These are phyloP conservation scores for Vimba vimba DNA, from an alignment of 2,113 vertebrate genomes.

Conservation along the genomic window DNA sequence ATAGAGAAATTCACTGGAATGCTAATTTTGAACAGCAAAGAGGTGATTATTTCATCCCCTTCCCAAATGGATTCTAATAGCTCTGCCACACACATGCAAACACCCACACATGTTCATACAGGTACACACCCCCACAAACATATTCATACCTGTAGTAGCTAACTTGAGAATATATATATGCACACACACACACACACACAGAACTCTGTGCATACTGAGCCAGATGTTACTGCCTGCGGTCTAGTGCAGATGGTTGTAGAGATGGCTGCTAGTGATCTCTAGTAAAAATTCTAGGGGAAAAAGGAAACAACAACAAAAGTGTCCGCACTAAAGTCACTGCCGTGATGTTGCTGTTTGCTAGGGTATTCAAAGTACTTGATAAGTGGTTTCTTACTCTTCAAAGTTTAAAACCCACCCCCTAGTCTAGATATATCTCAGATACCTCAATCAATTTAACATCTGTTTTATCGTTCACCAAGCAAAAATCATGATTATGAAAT, in stretches of 20 bases:
- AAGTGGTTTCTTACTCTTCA: neutral
- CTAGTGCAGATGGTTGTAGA: constrained; percentile 59
- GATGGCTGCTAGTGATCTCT: too few relatives aligned
- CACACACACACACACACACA: neutral
- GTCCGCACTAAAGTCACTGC: neutral
- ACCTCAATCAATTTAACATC: neutral
- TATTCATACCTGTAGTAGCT: neutral
- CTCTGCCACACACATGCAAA: constrained; percentile 40
- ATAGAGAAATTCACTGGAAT: constrained; percentile 65
- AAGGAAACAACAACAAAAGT: neutral
- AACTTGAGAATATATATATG: neutral
- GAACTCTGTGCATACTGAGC: constrained; percentile 47
- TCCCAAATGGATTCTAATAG: constrained; percentile 56
- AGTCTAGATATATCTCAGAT: neutral
- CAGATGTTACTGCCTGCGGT: constrained; percentile 72
- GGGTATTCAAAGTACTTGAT: too few relatives aligned
- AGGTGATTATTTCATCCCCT: constrained; percentile 68
- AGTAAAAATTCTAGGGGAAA: constrained; percentile 49
- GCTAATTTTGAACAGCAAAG: constrained; percentile 64
- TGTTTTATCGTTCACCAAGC: neutral
- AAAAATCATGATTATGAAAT: neutral
- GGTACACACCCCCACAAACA: neutral
- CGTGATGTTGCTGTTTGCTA: too few relatives aligned
- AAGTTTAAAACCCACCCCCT: neutral
- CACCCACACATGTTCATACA: constrained; percentile 30